phyloP scores from a whole-genome alignment of 2,797 vertebrate species.

The Threskiornis aethiopicus region DNA sequence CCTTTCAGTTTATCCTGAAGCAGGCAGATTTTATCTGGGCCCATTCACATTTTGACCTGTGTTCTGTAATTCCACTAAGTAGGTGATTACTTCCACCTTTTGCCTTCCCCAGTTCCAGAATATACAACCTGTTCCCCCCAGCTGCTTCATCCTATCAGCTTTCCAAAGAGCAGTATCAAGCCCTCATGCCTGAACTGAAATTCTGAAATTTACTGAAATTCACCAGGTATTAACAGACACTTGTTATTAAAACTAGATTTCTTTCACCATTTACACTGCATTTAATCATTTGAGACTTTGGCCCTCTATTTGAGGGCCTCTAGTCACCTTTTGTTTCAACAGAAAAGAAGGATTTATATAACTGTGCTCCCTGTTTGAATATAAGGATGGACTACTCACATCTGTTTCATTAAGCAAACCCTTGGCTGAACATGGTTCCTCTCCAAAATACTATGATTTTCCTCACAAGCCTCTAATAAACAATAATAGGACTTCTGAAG shows the following conservation, averaged over 20 bases:
- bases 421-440: not conserved
- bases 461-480: not conserved
- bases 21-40: not conserved
- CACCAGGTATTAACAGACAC: not conserved
- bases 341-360: not conserved
- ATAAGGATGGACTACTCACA: not conserved
- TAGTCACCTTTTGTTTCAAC: not conserved
- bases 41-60: not conserved
- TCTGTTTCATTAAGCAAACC: not conserved
- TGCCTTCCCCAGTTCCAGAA: not conserved
- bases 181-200: not conserved
- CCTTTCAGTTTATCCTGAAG: not conserved
- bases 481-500: not conserved
- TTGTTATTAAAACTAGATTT: not conserved
- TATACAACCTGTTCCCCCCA: accelerated
- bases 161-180: not conserved
- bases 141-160: not conserved
- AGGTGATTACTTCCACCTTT: not conserved
- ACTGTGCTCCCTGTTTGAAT: not conserved
- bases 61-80: not conserved
- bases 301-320: not conserved
- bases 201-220: not conserved
- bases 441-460: not conserved
- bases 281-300: not conserved
- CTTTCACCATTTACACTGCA: not conserved